Conservation (phyloP, 2,113 vertebrate species). For the Chaenogobius annularis region DNA sequence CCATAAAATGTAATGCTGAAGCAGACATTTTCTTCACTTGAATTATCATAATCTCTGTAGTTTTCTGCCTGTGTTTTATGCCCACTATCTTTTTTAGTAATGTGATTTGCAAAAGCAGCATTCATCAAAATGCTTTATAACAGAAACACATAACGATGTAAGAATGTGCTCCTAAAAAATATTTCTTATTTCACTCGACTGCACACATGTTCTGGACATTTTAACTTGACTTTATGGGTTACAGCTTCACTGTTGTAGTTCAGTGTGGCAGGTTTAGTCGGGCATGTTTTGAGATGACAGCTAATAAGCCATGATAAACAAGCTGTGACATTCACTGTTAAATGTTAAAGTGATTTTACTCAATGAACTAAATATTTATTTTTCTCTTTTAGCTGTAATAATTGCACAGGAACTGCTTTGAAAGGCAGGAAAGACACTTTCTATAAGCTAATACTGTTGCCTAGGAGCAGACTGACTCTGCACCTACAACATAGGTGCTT, state of each 20-base stretch:
- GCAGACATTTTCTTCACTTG: slow-evolving; percentile 52
- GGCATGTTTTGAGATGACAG: background rate
- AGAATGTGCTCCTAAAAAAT: background rate
- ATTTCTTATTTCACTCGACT: slow-evolving; percentile 1
- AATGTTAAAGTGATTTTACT: background rate
- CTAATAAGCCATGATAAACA: slow-evolving; percentile 9
- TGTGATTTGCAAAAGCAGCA: slow-evolving; percentile 17
- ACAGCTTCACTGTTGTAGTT: background rate
- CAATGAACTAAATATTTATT: background rate
- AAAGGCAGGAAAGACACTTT: background rate
- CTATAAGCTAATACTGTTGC: no score
- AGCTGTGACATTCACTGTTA: background rate
- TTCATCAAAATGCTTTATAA: slow-evolving; percentile 8
- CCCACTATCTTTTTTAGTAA: slow-evolving; percentile 4
- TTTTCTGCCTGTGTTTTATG: slow-evolving; percentile 11
- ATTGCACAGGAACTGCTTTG: background rate
- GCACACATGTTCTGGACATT: background rate
- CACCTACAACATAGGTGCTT: no score
- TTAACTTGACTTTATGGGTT: background rate
- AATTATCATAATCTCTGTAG: slow-evolving; percentile 51
- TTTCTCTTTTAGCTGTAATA: background rate
- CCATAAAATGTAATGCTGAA: slow-evolving; percentile 55
- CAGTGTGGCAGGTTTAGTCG: background rate
- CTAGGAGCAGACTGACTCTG: no score
- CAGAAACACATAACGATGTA: background rate